Percentiles rank a stretch among this genome's conserved stretches.
Evolutionary conservation across 2,113 vertebrate species (phyloP).

Genomic region (Chaetura pelagica): DNA sequence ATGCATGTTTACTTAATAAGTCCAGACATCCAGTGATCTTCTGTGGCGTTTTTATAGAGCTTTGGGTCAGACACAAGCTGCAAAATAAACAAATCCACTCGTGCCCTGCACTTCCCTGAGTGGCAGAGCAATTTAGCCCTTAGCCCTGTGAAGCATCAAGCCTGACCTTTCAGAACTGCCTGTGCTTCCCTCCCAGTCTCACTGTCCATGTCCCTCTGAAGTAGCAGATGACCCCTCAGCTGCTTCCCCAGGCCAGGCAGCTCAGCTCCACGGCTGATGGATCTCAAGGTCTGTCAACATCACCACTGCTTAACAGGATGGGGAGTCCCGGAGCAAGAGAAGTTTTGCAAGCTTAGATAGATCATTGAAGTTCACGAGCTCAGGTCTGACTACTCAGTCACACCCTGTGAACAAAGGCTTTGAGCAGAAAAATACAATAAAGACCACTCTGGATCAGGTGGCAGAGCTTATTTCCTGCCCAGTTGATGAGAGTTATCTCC

Average conservation of each 20-base stretch:
- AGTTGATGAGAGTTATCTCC: not conserved
- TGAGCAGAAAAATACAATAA: not conserved
- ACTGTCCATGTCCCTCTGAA: not conserved
- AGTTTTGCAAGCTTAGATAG: constrained; percentile 10
- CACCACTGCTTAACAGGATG: not conserved
- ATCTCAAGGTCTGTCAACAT: not conserved
- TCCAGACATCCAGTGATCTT: constrained; percentile 46
- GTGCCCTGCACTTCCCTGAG: not conserved
- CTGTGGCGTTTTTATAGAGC: constrained; percentile 39
- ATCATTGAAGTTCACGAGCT: constrained; percentile 49
- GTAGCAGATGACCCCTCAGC: not conserved
- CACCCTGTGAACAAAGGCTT: constrained; percentile 53
- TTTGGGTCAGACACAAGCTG: constrained; percentile 58
- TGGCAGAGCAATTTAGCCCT: constrained; percentile 30
- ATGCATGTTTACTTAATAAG: constrained; percentile 61
- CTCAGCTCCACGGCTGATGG: not conserved
- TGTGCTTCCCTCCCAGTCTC: not conserved
- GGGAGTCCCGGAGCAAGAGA: not conserved
- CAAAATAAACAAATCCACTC: constrained; percentile 2
- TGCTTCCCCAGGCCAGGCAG: not conserved
- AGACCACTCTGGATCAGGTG: not conserved
- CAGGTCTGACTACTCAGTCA: constrained; percentile 34
- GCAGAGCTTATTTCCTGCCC: constrained; percentile 22
- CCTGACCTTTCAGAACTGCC: constrained; percentile 52
- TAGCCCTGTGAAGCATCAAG: constrained; percentile 29